Evolutionary conservation across 1,140 invertebrate species (phyloP), one percentile per base, ranked within the genome.

Genomic region (Camponotus pennsylvanicus): DNA sequence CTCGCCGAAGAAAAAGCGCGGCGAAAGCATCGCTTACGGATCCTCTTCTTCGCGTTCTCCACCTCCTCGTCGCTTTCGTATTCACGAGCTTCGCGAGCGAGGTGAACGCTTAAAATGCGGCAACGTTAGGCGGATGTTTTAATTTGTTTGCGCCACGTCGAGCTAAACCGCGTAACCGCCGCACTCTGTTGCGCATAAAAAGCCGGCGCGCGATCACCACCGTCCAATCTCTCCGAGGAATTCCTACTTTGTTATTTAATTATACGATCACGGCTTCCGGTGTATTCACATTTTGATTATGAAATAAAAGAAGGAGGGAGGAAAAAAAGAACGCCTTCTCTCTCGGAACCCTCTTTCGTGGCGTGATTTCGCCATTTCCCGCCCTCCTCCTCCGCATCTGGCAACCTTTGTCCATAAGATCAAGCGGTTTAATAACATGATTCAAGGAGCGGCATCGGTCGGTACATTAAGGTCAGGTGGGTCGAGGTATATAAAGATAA

Each of bases 401-500:
- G 34, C 77, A 86, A 89, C 71, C 88, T 89, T 83, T 90, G 88
- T 89, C 78, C 88, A 79, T 86, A 83, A 76, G 88, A 89, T 85
- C 86, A 70, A 87, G 80, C 86, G 80, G 76, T 86, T 90, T 90
- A 90, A 90, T 90, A 90, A 88, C 86, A 85, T 73, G 88, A 90
- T 88, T 80, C 70, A 78, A 86, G 86, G 80, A 90, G 88, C 89
- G 89, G 89, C 86, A 90, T 32, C 88, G 88, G 82, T 90, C 86
- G 66, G 37, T 73, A 84, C 86, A 90, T 90, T 90, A 90, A 88
- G 89, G 89, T 90, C 89, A 86, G 89, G 18, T 88, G 71, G 89
- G 88, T 90, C 89, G 75, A 78, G 82, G 66, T 88, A 49, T 85
- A 90, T 90, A 88, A 90, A 88, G 89, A 89, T 90, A 90, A 90